Percentiles rank a stretch among this genome's conserved stretches.
phyloP scores from a whole-genome alignment of 2,888 invertebrate genomes.

The Drosophila percnosoma region DNA sequence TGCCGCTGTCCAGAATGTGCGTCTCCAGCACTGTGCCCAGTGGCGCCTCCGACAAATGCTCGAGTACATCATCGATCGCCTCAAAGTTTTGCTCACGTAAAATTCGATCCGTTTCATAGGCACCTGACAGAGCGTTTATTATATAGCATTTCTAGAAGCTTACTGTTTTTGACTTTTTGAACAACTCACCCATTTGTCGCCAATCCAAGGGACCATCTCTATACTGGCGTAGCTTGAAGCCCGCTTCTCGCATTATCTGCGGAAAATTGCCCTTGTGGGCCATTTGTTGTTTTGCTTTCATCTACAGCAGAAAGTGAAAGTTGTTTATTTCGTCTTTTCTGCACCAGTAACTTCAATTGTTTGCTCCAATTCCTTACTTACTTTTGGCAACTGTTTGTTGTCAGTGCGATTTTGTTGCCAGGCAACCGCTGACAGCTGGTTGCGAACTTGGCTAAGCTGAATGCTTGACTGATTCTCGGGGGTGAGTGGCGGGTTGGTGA shows the following conservation, averaged over 20 bases:
- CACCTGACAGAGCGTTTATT: constrained; percentile 59
- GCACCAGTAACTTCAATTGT: constrained; percentile 24
- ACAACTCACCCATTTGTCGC: constrained; percentile 80
- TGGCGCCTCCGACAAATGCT: constrained; percentile 83
- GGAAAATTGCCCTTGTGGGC: constrained; percentile 80
- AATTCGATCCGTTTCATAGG: constrained; percentile 82
- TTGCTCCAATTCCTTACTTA: constrained; percentile 34
- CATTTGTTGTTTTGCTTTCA: constrained; percentile 45
- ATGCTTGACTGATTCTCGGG: background rate
- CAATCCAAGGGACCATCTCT: constrained; percentile 83
- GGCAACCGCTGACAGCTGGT: constrained; percentile 44
- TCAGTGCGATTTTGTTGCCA: constrained; percentile 54
- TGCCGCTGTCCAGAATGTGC: constrained; percentile 83
- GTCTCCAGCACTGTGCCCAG: constrained; percentile 80
- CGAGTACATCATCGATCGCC: constrained; percentile 78
- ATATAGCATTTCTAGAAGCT: background rate
- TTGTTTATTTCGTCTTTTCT: constrained; percentile 42
- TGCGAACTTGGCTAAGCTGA: background rate
- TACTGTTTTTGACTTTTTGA: background rate
- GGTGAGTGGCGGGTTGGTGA: background rate
- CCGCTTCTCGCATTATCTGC: constrained; percentile 82
- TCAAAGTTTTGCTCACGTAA: constrained; percentile 82
- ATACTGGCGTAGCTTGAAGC: constrained; percentile 81
- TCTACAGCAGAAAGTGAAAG: constrained; percentile 44
- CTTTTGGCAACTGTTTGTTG: constrained; percentile 48